Evolutionary conservation across 2,113 vertebrate species (phyloP), one percentile per base, ranked within the genome.

Genomic region (Channa argus): DNA sequence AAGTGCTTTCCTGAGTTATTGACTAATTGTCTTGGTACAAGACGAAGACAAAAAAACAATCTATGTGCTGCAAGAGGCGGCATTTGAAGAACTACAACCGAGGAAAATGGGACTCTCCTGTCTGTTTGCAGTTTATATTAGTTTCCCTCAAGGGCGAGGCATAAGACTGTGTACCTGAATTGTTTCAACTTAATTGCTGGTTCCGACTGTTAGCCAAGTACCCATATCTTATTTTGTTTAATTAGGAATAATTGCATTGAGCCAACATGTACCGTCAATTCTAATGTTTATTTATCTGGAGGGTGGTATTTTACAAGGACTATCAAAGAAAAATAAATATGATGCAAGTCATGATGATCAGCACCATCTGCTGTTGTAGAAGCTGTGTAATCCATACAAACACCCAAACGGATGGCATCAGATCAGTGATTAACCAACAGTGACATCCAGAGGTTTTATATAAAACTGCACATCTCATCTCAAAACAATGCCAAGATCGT

Each of bases 161-260:
- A 41, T 43, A 74, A 80, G 62, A 88, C 69, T 58, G 52, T 61
- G 77, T 82, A 87, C 67, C 82, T 87, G 74, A 85, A 75, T 47
- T 65, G 62, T 64, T 73, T 66, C 37, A 77, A 52, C 82, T 66
- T 73, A 88, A 85, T 84, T 91, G 71, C 63, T 74, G 82, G 54
- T 81, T 76, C 65, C 75, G 62, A 74, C 79, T 71, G 65, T 86
- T 78, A 83, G 73, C 77, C 46, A 36, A 75, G 68, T 44, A 67
- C 79, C 83, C 84, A 80, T 74, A 83, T 87, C 71, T 86, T 82
- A 78, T 80, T 87, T 75, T 83, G 62, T 76, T 70, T 75, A 88
- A 85, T 90, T 87, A 87, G 76, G 63, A 71, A 75, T 89, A 90
- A 92, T 89, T 90, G 87, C 78, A 80, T 87, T 81, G 84, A 73